Percentiles rank a stretch among this genome's conserved stretches.
Conservation (phyloP, 2,113 vertebrate species). For the Chaetorhynchus papuensis region DNA sequence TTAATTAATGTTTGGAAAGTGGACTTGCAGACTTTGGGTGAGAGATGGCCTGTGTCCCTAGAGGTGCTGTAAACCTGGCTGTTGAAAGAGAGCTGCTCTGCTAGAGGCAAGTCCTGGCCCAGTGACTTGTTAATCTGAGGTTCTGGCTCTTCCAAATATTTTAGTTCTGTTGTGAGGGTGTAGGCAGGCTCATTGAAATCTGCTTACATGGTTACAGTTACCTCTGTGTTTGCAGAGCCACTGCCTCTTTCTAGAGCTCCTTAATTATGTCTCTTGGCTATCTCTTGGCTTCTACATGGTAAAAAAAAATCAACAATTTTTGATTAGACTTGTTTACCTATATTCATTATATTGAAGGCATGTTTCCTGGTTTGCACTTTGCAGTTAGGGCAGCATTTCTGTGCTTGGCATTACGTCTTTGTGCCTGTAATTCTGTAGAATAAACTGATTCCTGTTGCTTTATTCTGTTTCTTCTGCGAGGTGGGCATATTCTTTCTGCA, state of each 20-base stretch:
- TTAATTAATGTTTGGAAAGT: neutral
- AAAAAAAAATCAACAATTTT: neutral
- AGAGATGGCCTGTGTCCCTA: neutral
- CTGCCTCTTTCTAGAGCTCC: neutral
- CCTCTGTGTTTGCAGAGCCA: neutral
- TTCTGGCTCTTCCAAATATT: neutral
- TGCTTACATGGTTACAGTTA: neutral
- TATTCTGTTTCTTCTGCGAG: neutral
- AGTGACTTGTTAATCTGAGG: neutral
- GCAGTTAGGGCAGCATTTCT: neutral
- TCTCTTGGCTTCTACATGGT: neutral
- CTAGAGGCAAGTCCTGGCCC: neutral
- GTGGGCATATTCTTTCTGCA: neutral
- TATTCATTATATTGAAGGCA: neutral
- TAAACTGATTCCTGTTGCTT: neutral
- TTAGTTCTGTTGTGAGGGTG: neutral
- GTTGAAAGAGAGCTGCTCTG: neutral
- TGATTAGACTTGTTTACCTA: neutral
- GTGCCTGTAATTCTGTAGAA: neutral
- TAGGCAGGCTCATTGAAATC: neutral
- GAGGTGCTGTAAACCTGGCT: neutral
- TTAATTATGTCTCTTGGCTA: neutral
- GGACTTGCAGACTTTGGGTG: neutral
- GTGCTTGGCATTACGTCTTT: neutral
- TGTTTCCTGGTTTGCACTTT: neutral